phyloP scores from a whole-genome alignment of 2,888 invertebrate species.

The Lasioglossum villosulum region DNA sequence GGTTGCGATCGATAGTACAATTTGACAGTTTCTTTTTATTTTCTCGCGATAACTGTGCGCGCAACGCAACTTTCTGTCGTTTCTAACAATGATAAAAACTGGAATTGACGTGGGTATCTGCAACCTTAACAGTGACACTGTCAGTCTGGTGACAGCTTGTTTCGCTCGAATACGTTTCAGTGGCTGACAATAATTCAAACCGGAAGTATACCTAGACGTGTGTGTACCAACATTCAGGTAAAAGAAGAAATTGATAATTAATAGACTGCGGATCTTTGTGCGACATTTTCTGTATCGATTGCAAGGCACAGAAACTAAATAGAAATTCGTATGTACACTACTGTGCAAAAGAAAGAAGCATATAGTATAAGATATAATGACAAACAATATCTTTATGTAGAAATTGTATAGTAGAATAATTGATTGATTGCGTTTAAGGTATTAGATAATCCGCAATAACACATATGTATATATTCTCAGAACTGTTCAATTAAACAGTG shows the following conservation, averaged over 20 bases:
- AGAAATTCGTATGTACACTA: neutral
- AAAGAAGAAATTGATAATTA: slow-evolving; percentile 29
- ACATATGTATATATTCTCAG: too few relatives aligned
- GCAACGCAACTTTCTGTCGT: slow-evolving; percentile 25
- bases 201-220: slow-evolving; percentile 22
- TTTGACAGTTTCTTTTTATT: neutral
- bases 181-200: slow-evolving; percentile 11
- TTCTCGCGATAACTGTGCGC: slow-evolving; percentile 16
- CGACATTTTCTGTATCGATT: neutral
- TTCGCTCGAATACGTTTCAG: neutral
- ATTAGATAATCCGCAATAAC: too few relatives aligned
- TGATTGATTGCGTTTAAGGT: too few relatives aligned
- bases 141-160: neutral
- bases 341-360: too few relatives aligned
- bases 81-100: slow-evolving; percentile 32
- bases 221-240: slow-evolving; percentile 17
- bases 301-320: neutral
- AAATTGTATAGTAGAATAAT: too few relatives aligned
- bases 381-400: too few relatives aligned
- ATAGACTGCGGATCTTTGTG: neutral
- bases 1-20: slow-evolving; percentile 35
- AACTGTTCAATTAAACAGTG: too few relatives aligned
- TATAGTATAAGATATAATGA: too few relatives aligned
- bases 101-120: slow-evolving; percentile 45
- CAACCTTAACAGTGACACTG: slow-evolving; percentile 29